Evolutionary conservation across 2,113 vertebrate genomes (phyloP), one percentile per base, ranked within the genome.

Genomic region (Larimichthys crocea): DNA sequence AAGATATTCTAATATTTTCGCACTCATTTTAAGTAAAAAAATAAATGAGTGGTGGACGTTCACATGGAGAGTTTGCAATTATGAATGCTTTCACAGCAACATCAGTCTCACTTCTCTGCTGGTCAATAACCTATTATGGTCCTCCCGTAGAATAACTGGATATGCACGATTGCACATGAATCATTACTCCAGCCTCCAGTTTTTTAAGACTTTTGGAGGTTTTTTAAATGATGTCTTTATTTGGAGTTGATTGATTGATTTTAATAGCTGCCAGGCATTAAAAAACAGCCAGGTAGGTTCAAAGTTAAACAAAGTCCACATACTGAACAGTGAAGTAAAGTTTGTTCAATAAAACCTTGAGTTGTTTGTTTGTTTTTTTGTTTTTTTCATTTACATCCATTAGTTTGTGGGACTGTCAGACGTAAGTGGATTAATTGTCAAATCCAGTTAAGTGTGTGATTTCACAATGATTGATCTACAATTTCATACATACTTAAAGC

Each of bases 81-180:
- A 61, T 57, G 40, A 86, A 75, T 26, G 5, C 40, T 55, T 73
- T 50, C 50, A 62, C 60, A 81, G 68, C 17, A 79, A 67, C 83
- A 86, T 86, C 82, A 82, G 75, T 88, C 78, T 84, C 63, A 80
- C 62, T 82, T 76, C 74, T 61, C 15, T 75, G 49, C 55, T 63
- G 82, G 72, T 91, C 82, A 88, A 88, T 89, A 86, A 84, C 22
- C 73, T 66, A 87, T 86, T 87, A 86, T 46, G 31, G 49, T 35
- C 24, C 29, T 69, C 31, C 76, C 42, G 24, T 80, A 65, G 77
- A 88, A 84, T 50, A n/a, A 79, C 70, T 76, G 44, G 60, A 64
- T 75, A 80, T 81, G 80, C 82, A 74, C 6, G 24, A 71, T 44
- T 81, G 53, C 71, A 57, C 60, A 56, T 84, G 35, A 81, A 78